Evolutionary conservation across 2,113 vertebrate species (phyloP), one percentile per base, ranked within the genome.

Genomic region (Struthio camelus): DNA sequence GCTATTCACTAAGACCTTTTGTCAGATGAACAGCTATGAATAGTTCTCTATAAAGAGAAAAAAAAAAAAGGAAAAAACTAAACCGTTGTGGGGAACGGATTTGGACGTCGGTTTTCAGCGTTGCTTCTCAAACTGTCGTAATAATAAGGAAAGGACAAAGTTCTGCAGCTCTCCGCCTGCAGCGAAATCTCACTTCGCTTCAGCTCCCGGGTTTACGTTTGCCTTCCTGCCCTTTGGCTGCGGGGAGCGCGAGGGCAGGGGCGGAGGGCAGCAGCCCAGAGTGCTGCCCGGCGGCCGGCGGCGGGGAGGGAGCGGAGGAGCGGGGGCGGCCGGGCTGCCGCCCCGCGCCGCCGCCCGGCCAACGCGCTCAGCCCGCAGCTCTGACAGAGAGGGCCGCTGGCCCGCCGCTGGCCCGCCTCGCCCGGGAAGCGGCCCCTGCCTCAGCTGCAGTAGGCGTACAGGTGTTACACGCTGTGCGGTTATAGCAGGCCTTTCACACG

Each of bases 281-380:
- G 61, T 0, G 16, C 1, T 20, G 59, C 27, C 0, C 44, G 44
- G 0, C 0, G 8, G 0, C 0, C 7, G 30, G 61, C 82, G 54
- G 27, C 8, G 48, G n/a, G 9, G 25, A 28, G 11, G n/a, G 12
- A 42, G 3, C 14, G 9, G 14, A 14, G 0, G 2, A 4, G 34
- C 13, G 3, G 22, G 5, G 34, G n/a, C n/a, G n/a, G n/a, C n/a
- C n/a, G n/a, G n/a, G n/a, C n/a, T n/a, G n/a, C n/a, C n/a, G n/a
- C n/a, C n/a, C n/a, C n/a, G n/a, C n/a, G n/a, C n/a, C n/a, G n/a
- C n/a, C n/a, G n/a, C n/a, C n/a, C n/a, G n/a, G n/a, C n/a, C n/a
- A n/a, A n/a, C n/a, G n/a, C n/a, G n/a, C n/a, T n/a, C n/a, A n/a
- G n/a, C n/a, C n/a, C n/a, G n/a, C n/a, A n/a, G n/a, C 44, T 15